Percentiles rank a stretch among this genome's conserved stretches.
These are phyloP conservation scores for Pachymerium ferrugineum DNA, from an alignment of 2,888 invertebrate species.

Conservation along the genomic window DNA sequence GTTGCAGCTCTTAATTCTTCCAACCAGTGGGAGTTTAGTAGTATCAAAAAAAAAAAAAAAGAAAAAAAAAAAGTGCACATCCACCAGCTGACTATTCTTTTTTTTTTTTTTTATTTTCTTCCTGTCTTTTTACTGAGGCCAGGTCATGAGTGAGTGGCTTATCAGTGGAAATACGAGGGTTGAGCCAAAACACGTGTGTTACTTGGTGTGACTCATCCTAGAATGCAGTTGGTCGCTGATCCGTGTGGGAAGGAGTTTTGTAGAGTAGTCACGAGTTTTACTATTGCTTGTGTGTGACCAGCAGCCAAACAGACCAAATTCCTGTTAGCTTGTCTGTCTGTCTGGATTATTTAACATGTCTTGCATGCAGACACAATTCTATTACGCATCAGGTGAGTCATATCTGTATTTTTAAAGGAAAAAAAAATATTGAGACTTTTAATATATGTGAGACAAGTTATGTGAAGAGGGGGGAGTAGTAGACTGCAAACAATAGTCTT, in stretches of 20 bases:
- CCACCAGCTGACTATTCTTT: background rate
- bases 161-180: constrained; percentile 13
- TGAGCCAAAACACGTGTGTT: constrained; percentile 6
- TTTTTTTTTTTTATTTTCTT: background rate
- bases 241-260: constrained; percentile 3
- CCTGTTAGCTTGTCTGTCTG: too few species aligned
- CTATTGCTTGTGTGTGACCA: too few species aligned
- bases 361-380: too few species aligned
- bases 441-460: background rate
- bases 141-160: constrained; percentile 13
- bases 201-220: background rate
- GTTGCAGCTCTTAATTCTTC: background rate
- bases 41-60: too few species aligned
- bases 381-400: too few species aligned
- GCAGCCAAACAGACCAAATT: too few species aligned
- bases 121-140: constrained; percentile 9
- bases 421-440: too few species aligned
- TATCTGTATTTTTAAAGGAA: too few species aligned
- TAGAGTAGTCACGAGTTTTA: background rate
- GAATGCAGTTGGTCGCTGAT: constrained; percentile 13
- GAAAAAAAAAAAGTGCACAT: too few species aligned
- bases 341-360: too few species aligned
- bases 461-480: background rate
- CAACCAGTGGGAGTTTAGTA: background rate
- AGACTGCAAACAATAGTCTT: background rate